phyloP scores from a whole-genome alignment of 2,113 vertebrate species.

The Boulengeromyrus knoepffleri region DNA sequence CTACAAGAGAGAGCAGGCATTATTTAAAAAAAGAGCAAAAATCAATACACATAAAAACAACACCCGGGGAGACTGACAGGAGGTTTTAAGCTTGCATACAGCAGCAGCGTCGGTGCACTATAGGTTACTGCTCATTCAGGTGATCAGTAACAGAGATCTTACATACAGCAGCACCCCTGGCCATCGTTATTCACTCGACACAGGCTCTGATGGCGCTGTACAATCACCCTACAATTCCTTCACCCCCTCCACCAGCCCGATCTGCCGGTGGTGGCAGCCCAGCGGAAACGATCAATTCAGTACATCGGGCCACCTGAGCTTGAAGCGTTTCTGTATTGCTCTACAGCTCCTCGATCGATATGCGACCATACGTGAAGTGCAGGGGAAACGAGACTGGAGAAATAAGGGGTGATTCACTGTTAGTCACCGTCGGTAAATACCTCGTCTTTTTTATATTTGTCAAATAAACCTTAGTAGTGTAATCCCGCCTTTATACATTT shows the following conservation, averaged over 20 bases:
- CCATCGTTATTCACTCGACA: not conserved
- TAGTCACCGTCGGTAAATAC: not conserved
- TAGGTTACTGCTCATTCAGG: constrained; percentile 23
- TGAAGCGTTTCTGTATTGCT: constrained; percentile 71
- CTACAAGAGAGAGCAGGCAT: constrained; percentile 69
- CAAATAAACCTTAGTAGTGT: not conserved
- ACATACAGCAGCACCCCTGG: not conserved
- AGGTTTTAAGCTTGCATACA: constrained; percentile 51
- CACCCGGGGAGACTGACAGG: constrained; percentile 45
- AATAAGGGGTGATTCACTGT: constrained; percentile 51
- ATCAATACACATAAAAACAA: constrained; percentile 70
- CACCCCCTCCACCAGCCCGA: not conserved
- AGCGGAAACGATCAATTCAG: constrained; percentile 69
- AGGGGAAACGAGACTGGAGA: constrained; percentile 36
- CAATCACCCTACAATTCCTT: not conserved
- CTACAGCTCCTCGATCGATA: constrained; percentile 77
- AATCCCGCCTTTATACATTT: not conserved
- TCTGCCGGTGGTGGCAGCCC: constrained; percentile 43
- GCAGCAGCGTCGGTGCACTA: constrained; percentile 46
- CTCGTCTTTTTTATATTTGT: not conserved
- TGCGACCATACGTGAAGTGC: constrained; percentile 45
- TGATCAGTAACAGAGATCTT: not conserved
- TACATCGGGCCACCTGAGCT: constrained; percentile 76
- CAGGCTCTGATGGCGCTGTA: not conserved
- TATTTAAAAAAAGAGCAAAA: constrained; percentile 56